Conservation (phyloP, 2,113 vertebrate genomes). For the Macroglossus sobrinus region DNA sequence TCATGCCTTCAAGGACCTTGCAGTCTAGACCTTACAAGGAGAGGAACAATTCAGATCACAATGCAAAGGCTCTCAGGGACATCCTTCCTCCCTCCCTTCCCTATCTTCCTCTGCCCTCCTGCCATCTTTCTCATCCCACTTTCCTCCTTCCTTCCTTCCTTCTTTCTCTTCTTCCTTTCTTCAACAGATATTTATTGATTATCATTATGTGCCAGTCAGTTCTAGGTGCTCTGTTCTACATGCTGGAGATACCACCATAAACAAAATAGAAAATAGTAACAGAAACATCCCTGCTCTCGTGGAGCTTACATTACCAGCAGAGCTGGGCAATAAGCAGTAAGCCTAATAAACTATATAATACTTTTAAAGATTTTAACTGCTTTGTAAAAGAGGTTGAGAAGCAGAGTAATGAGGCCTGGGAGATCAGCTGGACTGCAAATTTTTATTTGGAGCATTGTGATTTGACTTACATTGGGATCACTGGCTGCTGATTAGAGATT, state of each 20-base stretch:
- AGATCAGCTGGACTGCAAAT: neutral
- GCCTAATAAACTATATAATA: neutral
- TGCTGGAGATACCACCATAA: neutral
- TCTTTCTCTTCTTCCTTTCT: neutral
- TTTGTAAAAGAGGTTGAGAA: neutral
- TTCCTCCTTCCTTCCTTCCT: too few relatives aligned
- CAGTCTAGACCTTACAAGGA: neutral
- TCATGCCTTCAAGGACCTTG: neutral
- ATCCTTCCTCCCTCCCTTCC: neutral
- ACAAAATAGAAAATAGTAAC: neutral
- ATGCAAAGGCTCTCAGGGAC: rapidly evolving
- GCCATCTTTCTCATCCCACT: neutral
- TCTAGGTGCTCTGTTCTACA: neutral
- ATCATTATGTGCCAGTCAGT: neutral
- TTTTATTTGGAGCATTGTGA: neutral
- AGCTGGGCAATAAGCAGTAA: neutral
- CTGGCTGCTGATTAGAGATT: neutral
- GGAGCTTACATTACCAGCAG: neutral
- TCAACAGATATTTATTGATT: neutral
- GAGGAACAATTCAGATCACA: neutral
- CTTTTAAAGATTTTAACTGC: neutral
- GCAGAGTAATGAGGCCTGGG: neutral
- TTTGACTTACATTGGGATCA: neutral
- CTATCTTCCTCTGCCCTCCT: neutral
- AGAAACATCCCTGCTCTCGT: neutral